Evolutionary conservation across 2,797 vertebrate genomes (phyloP).

Genomic region (Tapirus indicus): DNA sequence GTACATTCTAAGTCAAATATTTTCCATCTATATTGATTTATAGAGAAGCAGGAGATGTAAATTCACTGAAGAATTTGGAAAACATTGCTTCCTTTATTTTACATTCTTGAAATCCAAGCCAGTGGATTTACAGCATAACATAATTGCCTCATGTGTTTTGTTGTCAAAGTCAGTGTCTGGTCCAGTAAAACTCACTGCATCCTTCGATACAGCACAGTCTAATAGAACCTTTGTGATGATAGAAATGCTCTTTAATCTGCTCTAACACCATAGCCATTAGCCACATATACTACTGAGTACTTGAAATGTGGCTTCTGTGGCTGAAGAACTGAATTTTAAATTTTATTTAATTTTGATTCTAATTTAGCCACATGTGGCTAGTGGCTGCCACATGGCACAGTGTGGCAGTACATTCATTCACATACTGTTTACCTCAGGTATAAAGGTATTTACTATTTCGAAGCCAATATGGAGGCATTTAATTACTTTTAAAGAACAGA

Average conservation of each 20-base stretch:
- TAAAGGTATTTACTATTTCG: background rate
- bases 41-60: background rate
- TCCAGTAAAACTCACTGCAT: background rate
- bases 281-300: background rate
- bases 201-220: background rate
- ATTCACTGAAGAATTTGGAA: slow-evolving; percentile 34
- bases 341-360: slow-evolving; percentile 2
- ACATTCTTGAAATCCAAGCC: background rate
- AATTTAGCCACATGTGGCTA: background rate
- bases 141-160: background rate
- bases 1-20: slow-evolving; percentile 28
- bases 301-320: background rate
- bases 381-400: background rate
- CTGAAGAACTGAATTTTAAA: background rate
- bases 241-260: background rate
- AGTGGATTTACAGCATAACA: background rate
- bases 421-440: background rate
- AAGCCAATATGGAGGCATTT: background rate
- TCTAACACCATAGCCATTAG: background rate
- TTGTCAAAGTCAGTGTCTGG: background rate
- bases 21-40: background rate
- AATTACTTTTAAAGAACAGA: slow-evolving; percentile 27
- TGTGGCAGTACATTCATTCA: background rate
- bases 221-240: background rate
- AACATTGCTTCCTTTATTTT: slow-evolving; percentile 1